Evolutionary conservation across 2,113 vertebrate genomes (phyloP), one percentile per base, ranked within the genome.

Genomic region (Chloebia gouldiae): DNA sequence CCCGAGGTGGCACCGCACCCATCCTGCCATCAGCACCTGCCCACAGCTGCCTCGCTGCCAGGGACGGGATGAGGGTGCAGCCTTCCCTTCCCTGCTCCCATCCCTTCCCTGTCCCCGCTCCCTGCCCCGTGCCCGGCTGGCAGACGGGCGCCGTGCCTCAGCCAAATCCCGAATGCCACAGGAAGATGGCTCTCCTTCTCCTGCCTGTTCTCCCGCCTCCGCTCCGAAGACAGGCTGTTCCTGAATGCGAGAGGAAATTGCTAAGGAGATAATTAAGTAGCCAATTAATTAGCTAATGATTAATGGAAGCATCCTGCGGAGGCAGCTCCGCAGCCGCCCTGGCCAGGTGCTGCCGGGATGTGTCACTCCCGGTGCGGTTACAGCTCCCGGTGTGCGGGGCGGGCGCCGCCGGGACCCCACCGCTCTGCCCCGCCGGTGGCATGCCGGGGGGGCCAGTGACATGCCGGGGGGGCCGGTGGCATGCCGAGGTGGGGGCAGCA

Each of bases 211-310:
- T n/a, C 28, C 86, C 86, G 81, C 95, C 97, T 75, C 95, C 81
- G 37, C 88, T 21, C 66, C 15, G 0, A 13, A 95, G 64, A 90
- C 97, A 83, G 81, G 30, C 95, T 96, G 97, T 97, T 97, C 94
- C 60, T 40, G 35, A 90, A 81, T 27, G 89, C 0, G 53, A 93
- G 88, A 92, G 96, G 96, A 97, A 97, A 91, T 89, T 69, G 86
- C 93, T 84, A 79, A 90, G 91, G 23, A 93, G 91, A 63, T 85
- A 94, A 90, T 93, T 92, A 92, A 97, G 77, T 90, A 71, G 65
- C 91, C 86, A 65, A 90, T 95, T 97, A 97, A 97, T 97, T 90
- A 95, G 28, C 78, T 96, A 93, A 94, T 96, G 92, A 94, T 95
- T 94, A 96, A 91, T 64, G 61, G 15, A 27, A 92, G 82, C 93